Percentiles rank a stretch among this genome's conserved stretches.
Evolutionary conservation across 2,888 invertebrate species (phyloP).

Genomic region (Pycnomerus fuliginosus): DNA sequence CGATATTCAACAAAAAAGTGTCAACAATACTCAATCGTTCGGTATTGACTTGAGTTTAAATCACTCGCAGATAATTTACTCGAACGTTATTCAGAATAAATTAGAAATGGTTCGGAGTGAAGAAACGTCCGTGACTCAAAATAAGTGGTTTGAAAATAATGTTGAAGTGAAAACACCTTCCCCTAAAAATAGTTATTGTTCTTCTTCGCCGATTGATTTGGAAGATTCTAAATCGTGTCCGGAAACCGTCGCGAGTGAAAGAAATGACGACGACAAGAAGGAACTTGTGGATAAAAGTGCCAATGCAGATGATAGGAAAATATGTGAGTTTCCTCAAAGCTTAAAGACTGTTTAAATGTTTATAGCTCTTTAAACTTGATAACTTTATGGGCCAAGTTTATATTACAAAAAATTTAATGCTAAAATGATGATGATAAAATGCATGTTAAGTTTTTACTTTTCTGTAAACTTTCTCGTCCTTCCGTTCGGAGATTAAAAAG

Average conservation of each 20-base stretch:
- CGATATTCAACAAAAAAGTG: constrained; percentile 39
- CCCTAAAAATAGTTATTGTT: constrained; percentile 38
- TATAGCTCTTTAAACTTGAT: neutral
- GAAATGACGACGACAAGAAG: constrained; percentile 34
- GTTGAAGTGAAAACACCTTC: constrained; percentile 34
- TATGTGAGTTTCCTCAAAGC: constrained; percentile 33
- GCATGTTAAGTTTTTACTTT: neutral
- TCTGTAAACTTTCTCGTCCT: too few species aligned
- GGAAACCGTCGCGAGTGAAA: constrained; percentile 41
- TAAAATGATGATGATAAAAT: neutral
- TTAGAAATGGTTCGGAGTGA: neutral
- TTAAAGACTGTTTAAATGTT: neutral
- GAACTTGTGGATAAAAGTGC: constrained; percentile 34
- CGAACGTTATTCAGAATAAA: constrained; percentile 10
- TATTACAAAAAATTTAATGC: neutral
- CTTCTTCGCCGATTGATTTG: constrained; percentile 44
- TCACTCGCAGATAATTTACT: constrained; percentile 25
- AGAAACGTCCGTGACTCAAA: constrained; percentile 9
- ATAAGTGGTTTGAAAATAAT: constrained; percentile 40
- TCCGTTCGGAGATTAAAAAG: too few species aligned
- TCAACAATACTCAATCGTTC: constrained; percentile 24
- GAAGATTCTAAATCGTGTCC: constrained; percentile 49
- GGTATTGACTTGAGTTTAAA: constrained; percentile 47
- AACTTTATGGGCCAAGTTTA: neutral
- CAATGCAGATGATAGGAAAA: constrained; percentile 36